Evolutionary conservation across 2,113 vertebrate species (phyloP).

Genomic region (Phrynocephalus versicolor): DNA sequence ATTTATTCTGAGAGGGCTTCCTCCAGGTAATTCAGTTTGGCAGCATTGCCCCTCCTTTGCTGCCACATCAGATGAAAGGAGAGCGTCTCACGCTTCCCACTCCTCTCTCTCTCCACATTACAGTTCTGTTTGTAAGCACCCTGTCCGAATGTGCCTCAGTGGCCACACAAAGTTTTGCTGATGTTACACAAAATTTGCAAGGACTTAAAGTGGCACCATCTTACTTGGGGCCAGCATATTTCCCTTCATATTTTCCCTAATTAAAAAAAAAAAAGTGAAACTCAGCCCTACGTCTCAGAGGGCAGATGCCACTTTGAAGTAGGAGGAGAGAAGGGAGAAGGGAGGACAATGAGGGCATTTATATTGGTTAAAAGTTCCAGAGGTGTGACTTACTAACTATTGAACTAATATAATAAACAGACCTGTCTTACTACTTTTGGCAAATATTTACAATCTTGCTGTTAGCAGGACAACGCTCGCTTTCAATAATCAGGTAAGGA

Average conservation of each 20-base stretch:
- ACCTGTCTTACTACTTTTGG: background rate
- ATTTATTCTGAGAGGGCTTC: background rate
- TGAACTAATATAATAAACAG: background rate
- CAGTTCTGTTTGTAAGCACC: background rate
- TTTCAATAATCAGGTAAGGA: background rate
- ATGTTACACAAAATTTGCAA: background rate
- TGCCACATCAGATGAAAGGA: background rate
- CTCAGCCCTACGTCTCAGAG: background rate
- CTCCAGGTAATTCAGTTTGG: background rate
- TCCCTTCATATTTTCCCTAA: background rate
- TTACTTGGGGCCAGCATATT: background rate
- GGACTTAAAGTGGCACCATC: conserved; percentile 4
- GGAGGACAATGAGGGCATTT: background rate
- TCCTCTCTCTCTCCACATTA: background rate
- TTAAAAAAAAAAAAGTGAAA: background rate
- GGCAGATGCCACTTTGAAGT: conserved; percentile 12
- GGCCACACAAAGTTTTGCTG: background rate
- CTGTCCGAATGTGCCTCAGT: background rate
- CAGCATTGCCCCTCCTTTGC: background rate
- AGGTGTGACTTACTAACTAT: background rate
- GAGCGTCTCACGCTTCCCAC: background rate
- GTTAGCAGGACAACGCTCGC: background rate
- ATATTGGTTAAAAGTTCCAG: background rate
- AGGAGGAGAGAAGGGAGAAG: background rate
- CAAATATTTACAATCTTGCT: background rate